These are phyloP conservation scores for Sylvilagus bachmani DNA, from an alignment of 2,113 vertebrate species.

Conservation along the genomic window DNA sequence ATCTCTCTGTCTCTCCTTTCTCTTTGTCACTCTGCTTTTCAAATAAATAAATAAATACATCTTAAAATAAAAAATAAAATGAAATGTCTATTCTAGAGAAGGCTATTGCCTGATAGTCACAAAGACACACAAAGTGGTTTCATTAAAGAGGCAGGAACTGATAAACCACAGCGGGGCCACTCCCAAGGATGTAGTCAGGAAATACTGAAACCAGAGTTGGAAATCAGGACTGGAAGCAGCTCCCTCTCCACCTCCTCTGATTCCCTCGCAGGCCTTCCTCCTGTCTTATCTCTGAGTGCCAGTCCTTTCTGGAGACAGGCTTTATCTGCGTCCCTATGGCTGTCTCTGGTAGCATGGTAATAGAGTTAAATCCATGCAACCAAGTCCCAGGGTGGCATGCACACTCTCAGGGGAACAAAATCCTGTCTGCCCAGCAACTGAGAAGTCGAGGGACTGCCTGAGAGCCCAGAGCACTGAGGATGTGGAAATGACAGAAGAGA, in stretches of 20 bases:
- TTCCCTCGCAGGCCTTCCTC: not conserved
- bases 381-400: not conserved
- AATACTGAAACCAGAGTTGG: not conserved
- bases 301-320: not conserved
- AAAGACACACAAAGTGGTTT: not conserved
- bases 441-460: not conserved
- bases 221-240: not conserved
- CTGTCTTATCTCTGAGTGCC: not conserved
- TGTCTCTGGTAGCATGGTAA: fast-evolving
- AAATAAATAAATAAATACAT: no score
- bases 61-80: no score
- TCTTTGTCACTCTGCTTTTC: no score
- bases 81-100: not conserved
- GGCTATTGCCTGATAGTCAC: not conserved
- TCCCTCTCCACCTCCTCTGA: not conserved
- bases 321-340: not conserved
- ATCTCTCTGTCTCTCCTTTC: no score
- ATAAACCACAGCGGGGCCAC: not conserved
- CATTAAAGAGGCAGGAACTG: not conserved
- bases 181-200: not conserved
- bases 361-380: not conserved
- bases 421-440: not conserved
- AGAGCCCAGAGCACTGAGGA: not conserved
- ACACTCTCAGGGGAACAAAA: not conserved
- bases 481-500: not conserved